phyloP scores from a whole-genome alignment of 2,888 invertebrate genomes.

The Cristatella mucedo region DNA sequence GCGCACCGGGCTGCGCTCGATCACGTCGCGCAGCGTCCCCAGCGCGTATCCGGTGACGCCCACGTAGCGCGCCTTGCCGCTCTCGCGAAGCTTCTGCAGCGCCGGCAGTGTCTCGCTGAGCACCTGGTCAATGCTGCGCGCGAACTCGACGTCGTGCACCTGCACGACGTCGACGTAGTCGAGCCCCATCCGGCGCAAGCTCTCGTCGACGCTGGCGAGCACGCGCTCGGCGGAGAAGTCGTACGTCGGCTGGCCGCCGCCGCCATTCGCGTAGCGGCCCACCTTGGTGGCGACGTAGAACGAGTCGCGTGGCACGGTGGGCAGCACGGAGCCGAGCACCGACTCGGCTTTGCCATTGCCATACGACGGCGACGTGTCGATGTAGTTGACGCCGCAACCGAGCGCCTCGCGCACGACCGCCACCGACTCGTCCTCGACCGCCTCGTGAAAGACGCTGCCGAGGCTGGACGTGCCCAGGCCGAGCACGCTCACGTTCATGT shows the following conservation, averaged over 20 bases:
- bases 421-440: conserved; percentile 51
- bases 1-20: neutral
- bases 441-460: conserved; percentile 25
- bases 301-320: conserved; percentile 58
- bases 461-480: conserved; percentile 43
- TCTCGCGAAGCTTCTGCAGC: conserved; percentile 54
- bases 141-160: conserved; percentile 86
- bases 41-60: conserved; percentile 41
- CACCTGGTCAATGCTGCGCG: conserved; percentile 55
- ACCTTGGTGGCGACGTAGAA: conserved; percentile 81
- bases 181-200: conserved; percentile 54
- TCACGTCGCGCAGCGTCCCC: neutral
- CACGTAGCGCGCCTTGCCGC: conserved; percentile 54
- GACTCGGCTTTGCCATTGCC: conserved; percentile 71
- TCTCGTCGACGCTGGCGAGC: conserved; percentile 55
- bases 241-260: conserved; percentile 58
- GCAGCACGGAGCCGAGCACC: conserved; percentile 59
- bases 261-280: conserved; percentile 72
- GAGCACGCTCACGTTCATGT: conserved; percentile 71
- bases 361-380: conserved; percentile 84
- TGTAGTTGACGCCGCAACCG: conserved; percentile 66
- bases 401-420: conserved; percentile 55
- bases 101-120: conserved; percentile 71
- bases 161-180: conserved; percentile 76
- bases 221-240: conserved; percentile 65